These are phyloP conservation scores for Chirona hameri DNA, from an alignment of 2,888 invertebrate species.

Conservation along the genomic window DNA sequence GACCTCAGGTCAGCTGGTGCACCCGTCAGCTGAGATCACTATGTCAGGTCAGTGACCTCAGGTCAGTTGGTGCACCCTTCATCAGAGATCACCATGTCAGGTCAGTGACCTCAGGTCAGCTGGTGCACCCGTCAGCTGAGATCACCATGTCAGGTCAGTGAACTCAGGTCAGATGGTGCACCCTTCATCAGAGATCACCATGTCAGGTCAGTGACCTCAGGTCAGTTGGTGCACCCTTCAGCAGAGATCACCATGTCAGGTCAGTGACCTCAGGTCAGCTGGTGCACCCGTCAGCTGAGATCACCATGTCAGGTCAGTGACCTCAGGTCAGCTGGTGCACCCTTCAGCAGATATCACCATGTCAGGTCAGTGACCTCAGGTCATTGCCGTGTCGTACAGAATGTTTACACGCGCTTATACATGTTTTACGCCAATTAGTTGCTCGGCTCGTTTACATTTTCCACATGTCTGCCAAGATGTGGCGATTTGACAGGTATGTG, in stretches of 20 bases:
- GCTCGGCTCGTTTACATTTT: no score
- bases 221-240: slow-evolving; percentile 83
- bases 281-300: slow-evolving; percentile 81
- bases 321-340: slow-evolving; percentile 82
- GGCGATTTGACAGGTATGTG: no score
- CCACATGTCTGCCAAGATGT: no score
- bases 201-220: slow-evolving; percentile 66
- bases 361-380: slow-evolving; percentile 54
- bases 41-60: no score
- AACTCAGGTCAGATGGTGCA: slow-evolving; percentile 84
- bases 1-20: not conserved
- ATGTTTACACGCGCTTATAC: no score
- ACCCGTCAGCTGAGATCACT: not conserved
- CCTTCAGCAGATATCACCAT: slow-evolving; percentile 81
- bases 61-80: no score
- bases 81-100: no score
- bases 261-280: slow-evolving; percentile 70
- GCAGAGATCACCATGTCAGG: slow-evolving; percentile 78
- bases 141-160: slow-evolving; percentile 69
- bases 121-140: slow-evolving; percentile 81
- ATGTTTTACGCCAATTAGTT: no score
- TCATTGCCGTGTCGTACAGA: no score
- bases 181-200: slow-evolving; percentile 78
- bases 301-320: slow-evolving; percentile 67
- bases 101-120: no score